phyloP scores from a whole-genome alignment of 2,888 invertebrate species.

The Catonia carolina region DNA sequence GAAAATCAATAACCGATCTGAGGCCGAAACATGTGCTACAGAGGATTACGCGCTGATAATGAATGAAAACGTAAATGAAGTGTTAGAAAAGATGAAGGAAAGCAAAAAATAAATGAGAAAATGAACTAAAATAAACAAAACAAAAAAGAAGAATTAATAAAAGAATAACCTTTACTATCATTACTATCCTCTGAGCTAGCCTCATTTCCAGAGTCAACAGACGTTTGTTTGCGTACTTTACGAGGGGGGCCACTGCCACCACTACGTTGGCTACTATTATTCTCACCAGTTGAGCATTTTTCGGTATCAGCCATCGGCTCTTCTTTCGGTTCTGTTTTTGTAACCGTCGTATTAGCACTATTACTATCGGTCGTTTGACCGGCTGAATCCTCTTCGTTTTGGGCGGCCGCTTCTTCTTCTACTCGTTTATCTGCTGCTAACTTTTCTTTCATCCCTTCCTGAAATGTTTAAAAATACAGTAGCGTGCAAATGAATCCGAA shows the following conservation, averaged over 20 bases:
- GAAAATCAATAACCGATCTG: too few species aligned
- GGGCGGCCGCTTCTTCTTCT: slow-evolving; percentile 54
- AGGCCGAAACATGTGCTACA: too few species aligned
- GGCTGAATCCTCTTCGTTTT: slow-evolving; percentile 37
- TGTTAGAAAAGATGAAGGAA: too few species aligned
- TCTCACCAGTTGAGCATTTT: too few species aligned
- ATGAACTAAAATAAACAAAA: background rate
- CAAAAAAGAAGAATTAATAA: background rate
- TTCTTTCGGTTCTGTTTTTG: slow-evolving; percentile 28
- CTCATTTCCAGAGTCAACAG: slow-evolving; percentile 84
- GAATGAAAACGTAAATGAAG: background rate
- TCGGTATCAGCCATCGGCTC: slow-evolving; percentile 9
- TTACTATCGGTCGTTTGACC: slow-evolving; percentile 37
- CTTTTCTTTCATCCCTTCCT: slow-evolving; percentile 83
- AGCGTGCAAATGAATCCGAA: too few species aligned
- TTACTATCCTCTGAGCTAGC: slow-evolving; percentile 92
- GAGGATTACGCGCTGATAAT: too few species aligned
- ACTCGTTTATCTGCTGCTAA: slow-evolving; percentile 54
- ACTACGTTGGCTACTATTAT: background rate
- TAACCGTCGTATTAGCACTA: too few species aligned
- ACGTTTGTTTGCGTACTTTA: slow-evolving; percentile 55
- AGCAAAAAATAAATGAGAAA: background rate
- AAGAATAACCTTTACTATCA: slow-evolving; percentile 58
- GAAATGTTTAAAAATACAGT: slow-evolving; percentile 26
- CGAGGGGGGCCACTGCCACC: slow-evolving; percentile 39